Evolutionary conservation across 1,140 invertebrate species (phyloP), one percentile per base, ranked within the genome.

Genomic region (Drosophila malerkotliana): DNA sequence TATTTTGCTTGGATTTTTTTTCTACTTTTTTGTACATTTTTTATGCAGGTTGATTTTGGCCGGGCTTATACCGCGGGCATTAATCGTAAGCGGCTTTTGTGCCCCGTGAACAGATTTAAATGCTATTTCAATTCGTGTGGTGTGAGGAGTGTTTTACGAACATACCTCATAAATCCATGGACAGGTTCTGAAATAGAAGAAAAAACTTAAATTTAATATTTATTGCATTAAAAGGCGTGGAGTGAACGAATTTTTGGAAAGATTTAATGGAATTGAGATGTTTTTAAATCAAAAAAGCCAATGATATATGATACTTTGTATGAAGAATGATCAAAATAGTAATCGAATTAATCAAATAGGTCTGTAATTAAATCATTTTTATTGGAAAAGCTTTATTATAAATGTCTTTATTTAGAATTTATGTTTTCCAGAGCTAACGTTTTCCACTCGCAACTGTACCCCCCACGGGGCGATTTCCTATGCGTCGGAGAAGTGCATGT

Each of bases 121-220:
- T 72, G 48, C 60, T 59, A 55, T 45, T 56, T 39, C 53, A 49
- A 60, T 60, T 61, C 58, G 34, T 34, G 30, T 60, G 74, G 49
- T 51, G 45, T 67, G 73, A 45, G 47, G 45, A 45, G 47, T 56
- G 49, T 12, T 64, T 74, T 57, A 79, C 80, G 44, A 28, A 28
- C 26, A 28, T 87, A 88, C 82, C 83, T 87, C 83, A 87, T 88
- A 87, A 82, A 69, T 78, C 67, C 82, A 85, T 82, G 66, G 68
- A 67, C 78, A 73, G 73, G 78, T 75, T 78, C 82, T 88, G 83
- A 58, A 85, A 79, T 45, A 61, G 10, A 61, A 39, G 66, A 28
- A 14, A 1, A 30, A 12, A 21, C 28, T 44, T 54, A 24, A n/a
- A 49, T 56, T 47, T 18, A 53, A 32, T 54, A 62, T 55, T 59